Base-by-base conservation (phyloP, 2,113 vertebrate genomes). In the Brevimyrus niger region DNA sequence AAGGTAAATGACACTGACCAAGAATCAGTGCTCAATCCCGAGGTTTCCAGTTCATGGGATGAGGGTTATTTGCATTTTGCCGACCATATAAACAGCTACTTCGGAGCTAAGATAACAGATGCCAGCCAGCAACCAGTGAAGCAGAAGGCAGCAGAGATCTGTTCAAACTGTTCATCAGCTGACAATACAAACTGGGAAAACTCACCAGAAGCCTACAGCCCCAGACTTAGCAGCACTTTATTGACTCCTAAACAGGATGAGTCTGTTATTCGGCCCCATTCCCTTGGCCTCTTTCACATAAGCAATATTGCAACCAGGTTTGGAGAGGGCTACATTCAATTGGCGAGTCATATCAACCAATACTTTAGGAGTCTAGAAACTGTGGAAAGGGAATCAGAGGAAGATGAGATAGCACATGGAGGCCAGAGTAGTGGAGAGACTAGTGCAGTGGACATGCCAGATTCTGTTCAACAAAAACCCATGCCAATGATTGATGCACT, bases 21-120 rank as follows among this genome's bases (percentile, higher is more conserved):
- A 27, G 61, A 55, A 87, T 55, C 91, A 87, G 1, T 53, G 3
- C 21, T 69, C n/a, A 31, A 69, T 69, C 61, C n/a, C 10, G 61
- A 69, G 5, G 21, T 35, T 50, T 76, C 87, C 73, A 90, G 82
- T 35, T 92, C 84, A 35, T 92, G 92, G 93, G 93, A 95, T 23
- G 94, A 95, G 19, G 89, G 92, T 65, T 95, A 95, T 89, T 91
- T 51, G 55, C 91, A 94, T 13, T 93, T 95, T 90, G 91, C 94
- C n/a, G 89, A 69, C 76, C 94, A 94, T 87, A 93, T 96, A 47
- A 96, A 96, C 89, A 93, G 61, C 87, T 96, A 95, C 91, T 96
- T 96, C 90, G 91, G 94, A n/a, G 94, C 93, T 38, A 94, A 92
- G 80, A 93, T 91, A 47, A 44, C 91, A 1, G 92, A 94, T 85